These are phyloP conservation scores for Limanda limanda DNA, from an alignment of 2,113 vertebrate genomes.

Conservation along the genomic window DNA sequence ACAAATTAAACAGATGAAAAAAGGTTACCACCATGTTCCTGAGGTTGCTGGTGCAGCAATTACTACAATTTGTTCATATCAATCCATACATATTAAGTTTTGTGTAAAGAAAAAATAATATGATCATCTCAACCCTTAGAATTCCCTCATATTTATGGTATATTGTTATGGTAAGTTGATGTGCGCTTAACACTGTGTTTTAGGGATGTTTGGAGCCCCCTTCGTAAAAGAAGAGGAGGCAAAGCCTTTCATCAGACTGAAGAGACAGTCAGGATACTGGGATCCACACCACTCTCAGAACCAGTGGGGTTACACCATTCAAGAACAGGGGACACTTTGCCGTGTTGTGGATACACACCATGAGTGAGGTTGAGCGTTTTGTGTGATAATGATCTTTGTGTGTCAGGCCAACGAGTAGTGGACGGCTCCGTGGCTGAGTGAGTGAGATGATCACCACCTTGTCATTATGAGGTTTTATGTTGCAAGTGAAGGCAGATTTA, in stretches of 20 bases:
- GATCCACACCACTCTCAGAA: constrained; percentile 76
- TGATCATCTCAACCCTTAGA: not conserved
- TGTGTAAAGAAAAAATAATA: too few species aligned
- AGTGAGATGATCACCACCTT: constrained; percentile 34
- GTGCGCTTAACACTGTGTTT: constrained; percentile 7
- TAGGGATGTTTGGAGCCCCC: constrained; percentile 67
- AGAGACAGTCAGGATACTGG: constrained; percentile 75
- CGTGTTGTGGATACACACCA: not conserved
- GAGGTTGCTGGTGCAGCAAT: too few species aligned
- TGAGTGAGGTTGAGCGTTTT: not conserved
- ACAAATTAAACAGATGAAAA: too few species aligned
- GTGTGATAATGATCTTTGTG: not conserved
- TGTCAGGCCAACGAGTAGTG: constrained; percentile 78
- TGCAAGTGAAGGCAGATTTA: not conserved
- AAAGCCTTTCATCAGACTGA: constrained; percentile 72
- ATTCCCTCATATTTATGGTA: too few species aligned
- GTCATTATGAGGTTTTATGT: not conserved
- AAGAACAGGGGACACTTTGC: constrained; percentile 69
- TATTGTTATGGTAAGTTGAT: too few species aligned
- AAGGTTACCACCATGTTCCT: too few species aligned
- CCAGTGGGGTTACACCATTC: constrained; percentile 74
- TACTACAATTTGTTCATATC: not conserved
- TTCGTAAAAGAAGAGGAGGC: constrained; percentile 73
- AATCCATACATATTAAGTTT: too few species aligned
- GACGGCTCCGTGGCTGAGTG: constrained; percentile 73